phyloP scores from a whole-genome alignment of 2,113 vertebrate genomes.

The Vulpes vulpes region DNA sequence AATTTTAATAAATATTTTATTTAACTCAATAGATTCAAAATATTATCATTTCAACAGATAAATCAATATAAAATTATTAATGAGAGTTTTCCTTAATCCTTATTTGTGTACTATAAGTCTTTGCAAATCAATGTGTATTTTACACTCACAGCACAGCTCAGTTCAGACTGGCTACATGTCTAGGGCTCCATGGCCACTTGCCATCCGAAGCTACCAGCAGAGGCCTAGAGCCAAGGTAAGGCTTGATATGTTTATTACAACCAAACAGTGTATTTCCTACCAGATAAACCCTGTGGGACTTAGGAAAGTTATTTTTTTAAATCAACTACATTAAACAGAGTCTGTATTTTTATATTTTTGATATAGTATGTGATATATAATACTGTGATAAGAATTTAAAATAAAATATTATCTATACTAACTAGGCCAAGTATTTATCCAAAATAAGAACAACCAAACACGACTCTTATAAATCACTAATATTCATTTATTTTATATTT shows the following conservation, averaged over 20 bases:
- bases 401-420: constrained; percentile 16
- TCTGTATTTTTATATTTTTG: not conserved
- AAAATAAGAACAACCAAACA: constrained; percentile 49
- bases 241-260: not conserved
- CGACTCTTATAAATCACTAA: not conserved
- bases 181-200: not conserved
- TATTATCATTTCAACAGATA: constrained; percentile 53
- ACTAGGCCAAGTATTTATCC: constrained; percentile 8
- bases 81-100: not conserved
- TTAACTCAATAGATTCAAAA: constrained; percentile 61
- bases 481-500: constrained; percentile 30
- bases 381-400: constrained; percentile 24
- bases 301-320: constrained; percentile 30
- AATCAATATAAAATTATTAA: constrained; percentile 49
- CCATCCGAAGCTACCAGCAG: not conserved
- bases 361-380: not conserved
- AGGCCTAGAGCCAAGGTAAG: not conserved
- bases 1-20: constrained; percentile 70
- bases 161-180: not conserved
- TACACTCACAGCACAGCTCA: not conserved
- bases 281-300: not conserved
- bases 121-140: constrained; percentile 13
- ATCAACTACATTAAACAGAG: not conserved
- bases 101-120: not conserved
- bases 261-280: not conserved